Percentiles rank a stretch among this genome's conserved stretches.
phyloP scores from a whole-genome alignment of 64 coral and sea anemone genomes.

The Astreopora myriophthalma region DNA sequence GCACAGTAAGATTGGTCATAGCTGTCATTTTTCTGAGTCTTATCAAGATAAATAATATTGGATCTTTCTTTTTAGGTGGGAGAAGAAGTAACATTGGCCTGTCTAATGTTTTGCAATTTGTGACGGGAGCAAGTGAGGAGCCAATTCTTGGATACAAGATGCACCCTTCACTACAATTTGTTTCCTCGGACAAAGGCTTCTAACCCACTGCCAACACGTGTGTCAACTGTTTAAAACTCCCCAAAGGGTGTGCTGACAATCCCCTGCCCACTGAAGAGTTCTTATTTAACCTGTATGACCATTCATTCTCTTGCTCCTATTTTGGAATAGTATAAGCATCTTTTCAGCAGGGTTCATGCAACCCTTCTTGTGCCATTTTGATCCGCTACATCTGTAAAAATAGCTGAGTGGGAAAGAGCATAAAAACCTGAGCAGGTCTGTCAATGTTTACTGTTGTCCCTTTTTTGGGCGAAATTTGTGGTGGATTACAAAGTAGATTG shows the following conservation, averaged over 20 bases:
- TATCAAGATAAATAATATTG: too few relatives aligned
- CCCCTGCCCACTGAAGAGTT: slow-evolving; percentile 21
- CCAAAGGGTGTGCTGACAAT: background rate
- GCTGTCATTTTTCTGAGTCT: too few relatives aligned
- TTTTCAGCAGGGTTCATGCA: too few relatives aligned
- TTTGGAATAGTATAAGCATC: slow-evolving; percentile 12
- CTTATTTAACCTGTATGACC: slow-evolving; percentile 55
- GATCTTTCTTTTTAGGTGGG: slow-evolving; percentile 54
- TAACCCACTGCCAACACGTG: slow-evolving; percentile 58
- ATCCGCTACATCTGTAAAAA: too few relatives aligned
- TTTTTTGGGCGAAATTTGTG: too few relatives aligned
- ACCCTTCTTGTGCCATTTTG: too few relatives aligned
- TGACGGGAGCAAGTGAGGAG: slow-evolving; percentile 66
- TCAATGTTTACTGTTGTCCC: too few relatives aligned
- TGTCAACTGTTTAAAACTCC: slow-evolving; percentile 39
- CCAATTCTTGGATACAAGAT: slow-evolving; percentile 54
- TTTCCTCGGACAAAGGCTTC: background rate
- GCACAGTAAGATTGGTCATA: too few relatives aligned
- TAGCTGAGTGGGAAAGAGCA: too few relatives aligned
- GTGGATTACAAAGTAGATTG: too few relatives aligned
- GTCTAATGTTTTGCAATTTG: slow-evolving; percentile 50
- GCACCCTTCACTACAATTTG: slow-evolving; percentile 37
- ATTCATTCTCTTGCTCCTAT: slow-evolving; percentile 57
- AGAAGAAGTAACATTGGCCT: slow-evolving; percentile 40
- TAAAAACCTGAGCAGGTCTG: too few relatives aligned